phyloP scores from a whole-genome alignment of 2,888 invertebrate species.

The Sabatieria punctata region DNA sequence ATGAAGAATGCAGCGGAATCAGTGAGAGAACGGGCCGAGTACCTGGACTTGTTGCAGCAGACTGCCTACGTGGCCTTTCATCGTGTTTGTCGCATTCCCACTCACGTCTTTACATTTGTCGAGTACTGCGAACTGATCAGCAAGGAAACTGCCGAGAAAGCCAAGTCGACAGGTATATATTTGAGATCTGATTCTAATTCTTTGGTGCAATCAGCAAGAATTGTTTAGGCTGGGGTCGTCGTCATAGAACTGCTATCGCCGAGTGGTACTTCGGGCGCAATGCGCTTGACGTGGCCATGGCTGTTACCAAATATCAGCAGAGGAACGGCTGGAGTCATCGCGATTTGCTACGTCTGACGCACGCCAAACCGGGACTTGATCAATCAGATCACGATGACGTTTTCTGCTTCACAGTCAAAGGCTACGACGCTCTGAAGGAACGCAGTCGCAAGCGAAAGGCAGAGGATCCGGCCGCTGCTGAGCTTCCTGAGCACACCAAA shows the following conservation, averaged over 20 bases:
- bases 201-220: too few relatives aligned
- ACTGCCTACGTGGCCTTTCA: conserved; percentile 41
- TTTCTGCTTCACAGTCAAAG: conserved; percentile 19
- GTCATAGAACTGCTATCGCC: conserved; percentile 46
- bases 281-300: conserved; percentile 46
- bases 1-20: not conserved
- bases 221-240: conserved; percentile 43
- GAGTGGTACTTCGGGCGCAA: conserved; percentile 49
- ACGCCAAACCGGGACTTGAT: conserved; percentile 14
- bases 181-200: too few relatives aligned
- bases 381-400: conserved; percentile 14
- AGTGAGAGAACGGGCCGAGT: conserved; percentile 16
- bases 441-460: conserved; percentile 4
- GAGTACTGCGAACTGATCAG: conserved; percentile 42
- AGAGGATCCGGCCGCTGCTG: not conserved
- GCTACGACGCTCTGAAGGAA: conserved; percentile 1
- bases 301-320: conserved; percentile 46
- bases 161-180: too few relatives aligned
- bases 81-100: conserved; percentile 45
- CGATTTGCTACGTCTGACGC: conserved; percentile 43
- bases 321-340: conserved; percentile 54
- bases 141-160: conserved; percentile 12
- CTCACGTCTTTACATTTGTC: conserved; percentile 47
- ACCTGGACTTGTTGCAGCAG: conserved; percentile 38
- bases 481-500: too few relatives aligned